Percentiles rank a stretch among this genome's conserved stretches.
phyloP scores from a whole-genome alignment of 2,113 vertebrate genomes.

The Spizaetus ornatus region DNA sequence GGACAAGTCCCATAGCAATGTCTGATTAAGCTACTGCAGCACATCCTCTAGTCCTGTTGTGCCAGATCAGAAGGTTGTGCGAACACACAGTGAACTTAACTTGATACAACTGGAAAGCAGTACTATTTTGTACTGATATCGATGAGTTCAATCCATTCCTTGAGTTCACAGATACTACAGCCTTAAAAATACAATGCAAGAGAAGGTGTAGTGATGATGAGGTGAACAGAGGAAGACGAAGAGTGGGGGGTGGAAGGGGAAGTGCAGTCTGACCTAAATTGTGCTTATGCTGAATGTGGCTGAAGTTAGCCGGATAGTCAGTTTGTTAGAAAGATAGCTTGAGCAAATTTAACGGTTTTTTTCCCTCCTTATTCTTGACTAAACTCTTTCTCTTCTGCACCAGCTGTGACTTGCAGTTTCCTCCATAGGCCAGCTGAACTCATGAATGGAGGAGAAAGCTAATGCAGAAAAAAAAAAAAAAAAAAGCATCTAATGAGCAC shows the following conservation, averaged over 20 bases:
- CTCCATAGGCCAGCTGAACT: not conserved
- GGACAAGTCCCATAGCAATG: not conserved
- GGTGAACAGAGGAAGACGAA: not conserved
- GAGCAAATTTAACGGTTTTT: not conserved
- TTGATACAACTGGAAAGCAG: not conserved
- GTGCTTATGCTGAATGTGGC: not conserved
- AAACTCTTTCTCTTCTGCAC: not conserved
- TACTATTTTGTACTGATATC: not conserved
- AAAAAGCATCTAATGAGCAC: not conserved
- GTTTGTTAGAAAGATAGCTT: not conserved
- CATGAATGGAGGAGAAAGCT: not conserved
- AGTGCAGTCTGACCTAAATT: not conserved
- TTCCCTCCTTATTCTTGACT: not conserved
- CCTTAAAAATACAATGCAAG: not conserved
- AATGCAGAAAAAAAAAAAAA: fast-evolving
- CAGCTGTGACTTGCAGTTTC: not conserved
- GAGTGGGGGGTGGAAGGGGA: not conserved
- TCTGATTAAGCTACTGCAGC: not conserved
- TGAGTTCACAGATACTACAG: not conserved
- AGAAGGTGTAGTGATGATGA: not conserved
- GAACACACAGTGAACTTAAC: not conserved
- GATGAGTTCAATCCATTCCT: not conserved
- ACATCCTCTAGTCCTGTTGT: not conserved
- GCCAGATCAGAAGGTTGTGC: not conserved
- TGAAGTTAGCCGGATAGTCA: not conserved